Evolutionary conservation across 2,113 vertebrate species (phyloP).

Genomic region (Crocuta crocuta): DNA sequence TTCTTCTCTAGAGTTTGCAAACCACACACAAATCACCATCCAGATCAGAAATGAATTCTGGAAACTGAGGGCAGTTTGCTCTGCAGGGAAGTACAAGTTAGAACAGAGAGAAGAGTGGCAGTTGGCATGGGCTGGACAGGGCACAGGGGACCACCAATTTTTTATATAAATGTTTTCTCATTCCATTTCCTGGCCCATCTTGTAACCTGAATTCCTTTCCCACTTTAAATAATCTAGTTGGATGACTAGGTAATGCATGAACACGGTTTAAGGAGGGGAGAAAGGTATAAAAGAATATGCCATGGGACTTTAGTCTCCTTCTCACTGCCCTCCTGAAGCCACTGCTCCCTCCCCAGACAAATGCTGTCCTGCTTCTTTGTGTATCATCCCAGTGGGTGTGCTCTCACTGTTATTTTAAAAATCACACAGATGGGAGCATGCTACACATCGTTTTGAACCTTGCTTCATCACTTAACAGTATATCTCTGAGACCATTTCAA

Average conservation of each 20-base stretch:
- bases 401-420: not conserved
- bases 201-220: not conserved
- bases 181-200: not conserved
- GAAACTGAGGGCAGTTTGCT: not conserved
- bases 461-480: not conserved
- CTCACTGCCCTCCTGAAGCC: not conserved
- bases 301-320: not conserved
- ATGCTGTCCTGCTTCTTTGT: not conserved
- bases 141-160: not conserved
- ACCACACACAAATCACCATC: not conserved
- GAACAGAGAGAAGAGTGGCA: not conserved
- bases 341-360: not conserved
- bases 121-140: not conserved
- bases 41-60: constrained; percentile 44
- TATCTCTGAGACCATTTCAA: not conserved
- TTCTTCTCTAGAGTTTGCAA: not conserved
- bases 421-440: not conserved
- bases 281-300: not conserved
- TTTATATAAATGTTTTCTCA: not conserved
- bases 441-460: not conserved
- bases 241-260: not conserved
- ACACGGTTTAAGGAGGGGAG: not conserved
- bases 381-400: not conserved
- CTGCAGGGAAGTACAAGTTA: not conserved
- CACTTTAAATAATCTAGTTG: not conserved